Base-by-base conservation (phyloP, 2,888 invertebrate species). In the Caenorhabditis sulstoni region DNA sequence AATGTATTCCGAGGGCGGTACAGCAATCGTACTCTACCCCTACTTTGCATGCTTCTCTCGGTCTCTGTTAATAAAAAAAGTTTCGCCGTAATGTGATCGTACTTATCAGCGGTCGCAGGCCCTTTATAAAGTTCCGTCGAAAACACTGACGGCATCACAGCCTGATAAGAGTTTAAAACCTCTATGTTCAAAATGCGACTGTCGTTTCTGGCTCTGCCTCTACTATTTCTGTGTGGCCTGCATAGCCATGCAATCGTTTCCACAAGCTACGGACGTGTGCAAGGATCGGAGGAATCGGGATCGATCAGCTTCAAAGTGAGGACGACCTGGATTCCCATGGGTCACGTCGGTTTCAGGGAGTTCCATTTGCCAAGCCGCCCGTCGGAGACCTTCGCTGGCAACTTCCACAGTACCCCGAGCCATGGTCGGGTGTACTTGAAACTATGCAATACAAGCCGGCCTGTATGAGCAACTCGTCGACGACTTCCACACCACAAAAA, bases 291-390 rank as follows among this genome's bases (percentile, higher is more conserved):
- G 5, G 29, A 49, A 14, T 50, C 49, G 22, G 55, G 23, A 45
- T 35, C 45, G 35, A 9, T 18, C 22, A 55, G 23, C 53, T 76
- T 64, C 23, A 76, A 76, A n/a, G 76, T 75, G 4, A 61, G 70
- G 8, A n/a, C 3, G 12, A 4, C 0, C 11, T 11, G 2, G 11
- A 2, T 44, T 45, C 44, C 9, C 3, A 14, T 2, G 16, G 16
- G 16, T 7, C 5, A 29, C 4, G 12, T 8, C 7, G 3, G 7
- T 62, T 44, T 37, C 16, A 67, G 67, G 45, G 55, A 9, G 62
- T 71, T 35, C 71, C 71, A 35, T 71, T 55, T 16, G 55, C 53
- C 18, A 71, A 71, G 35, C 71, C 71, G 18, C 71, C 71, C 0
- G 1, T 71, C 3, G 73, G 58, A n/a, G 57, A 73, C 1, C n/a